Base-by-base conservation (phyloP, 1,140 invertebrate species). In the Berghia stephanieae region DNA sequence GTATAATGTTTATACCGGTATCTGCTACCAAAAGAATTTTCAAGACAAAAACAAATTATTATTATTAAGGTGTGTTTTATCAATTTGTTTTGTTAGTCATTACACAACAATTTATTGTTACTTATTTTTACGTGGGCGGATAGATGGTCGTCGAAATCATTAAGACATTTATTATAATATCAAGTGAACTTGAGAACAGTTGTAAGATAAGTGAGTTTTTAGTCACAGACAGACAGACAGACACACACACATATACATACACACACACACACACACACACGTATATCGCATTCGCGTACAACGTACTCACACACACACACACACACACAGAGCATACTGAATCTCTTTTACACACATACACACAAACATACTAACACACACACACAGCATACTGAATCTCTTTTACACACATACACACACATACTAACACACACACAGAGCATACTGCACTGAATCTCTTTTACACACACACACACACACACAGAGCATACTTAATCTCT, bases 351-450 rank as follows among this genome's bases (percentile, higher is more conserved):
- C n/a, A n/a, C n/a, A n/a, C n/a, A n/a, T n/a, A n/a, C n/a, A n/a
- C n/a, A n/a, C n/a, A n/a, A n/a, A n/a, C n/a, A n/a, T n/a, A n/a
- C n/a, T n/a, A n/a, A n/a, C n/a, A 31, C 13, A 13, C 2, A 1
- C 27, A 27, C 40, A 38, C 27, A 24, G 42, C 67, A 10, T 13
- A 18, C 40, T n/a, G 13, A 69, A 5, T 27, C 40, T 40, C 13
- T 43, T 0, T 27, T 31, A 55, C 36, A 24, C 71, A 73, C 34
- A 55, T 43, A 24, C 40, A 60, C 21, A 10, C 52, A 66, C 55
- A 46, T 31, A 75, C 18, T 66, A 5, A 75, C 24, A 43, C 46
- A 74, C 46, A 57, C 71, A 74, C 46, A 36, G 27, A 75, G 6
- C 43, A 18, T n/a, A 36, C 43, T 27, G 44, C 3, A 44, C n/a